These are phyloP conservation scores for Cygnus olor DNA, from an alignment of 2,797 vertebrate species.

Conservation along the genomic window DNA sequence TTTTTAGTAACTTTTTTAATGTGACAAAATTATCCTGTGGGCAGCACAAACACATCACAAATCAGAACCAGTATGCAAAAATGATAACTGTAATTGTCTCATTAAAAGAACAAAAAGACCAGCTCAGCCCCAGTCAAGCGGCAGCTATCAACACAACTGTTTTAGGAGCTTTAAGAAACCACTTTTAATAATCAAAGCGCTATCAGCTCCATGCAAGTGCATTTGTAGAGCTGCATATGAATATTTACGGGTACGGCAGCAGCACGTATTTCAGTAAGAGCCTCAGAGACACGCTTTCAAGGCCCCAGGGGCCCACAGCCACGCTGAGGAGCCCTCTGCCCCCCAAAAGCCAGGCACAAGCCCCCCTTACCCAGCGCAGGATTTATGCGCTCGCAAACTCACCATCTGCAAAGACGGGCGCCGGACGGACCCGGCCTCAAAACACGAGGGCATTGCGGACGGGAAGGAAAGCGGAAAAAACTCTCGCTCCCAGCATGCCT, in stretches of 20 bases:
- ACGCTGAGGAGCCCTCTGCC: rapidly evolving
- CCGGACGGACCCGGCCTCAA: rapidly evolving
- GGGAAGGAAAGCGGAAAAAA: neutral
- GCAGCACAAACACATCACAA: neutral
- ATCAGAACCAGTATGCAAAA: neutral
- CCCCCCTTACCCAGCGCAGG: rapidly evolving
- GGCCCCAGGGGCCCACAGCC: too few species aligned
- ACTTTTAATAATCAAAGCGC: neutral
- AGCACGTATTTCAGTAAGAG: rapidly evolving
- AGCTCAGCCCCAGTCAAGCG: neutral
- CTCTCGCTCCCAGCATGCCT: conserved; percentile 46
- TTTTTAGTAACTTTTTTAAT: neutral
- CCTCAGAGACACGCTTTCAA: rapidly evolving
- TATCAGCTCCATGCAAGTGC: rapidly evolving
- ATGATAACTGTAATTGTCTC: neutral
- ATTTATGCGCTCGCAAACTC: neutral
- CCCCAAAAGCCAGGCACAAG: rapidly evolving
- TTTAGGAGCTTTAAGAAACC: neutral
- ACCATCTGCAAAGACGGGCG: rapidly evolving
- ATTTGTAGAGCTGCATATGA: rapidly evolving
- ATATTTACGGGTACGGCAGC: rapidly evolving
- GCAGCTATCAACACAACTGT: neutral
- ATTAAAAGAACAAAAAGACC: neutral
- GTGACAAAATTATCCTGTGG: neutral
- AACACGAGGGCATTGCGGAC: neutral